Percentiles rank a stretch among this genome's conserved stretches.
Conservation (phyloP, 2,113 vertebrate genomes). For the Potamarius usumacintae region DNA sequence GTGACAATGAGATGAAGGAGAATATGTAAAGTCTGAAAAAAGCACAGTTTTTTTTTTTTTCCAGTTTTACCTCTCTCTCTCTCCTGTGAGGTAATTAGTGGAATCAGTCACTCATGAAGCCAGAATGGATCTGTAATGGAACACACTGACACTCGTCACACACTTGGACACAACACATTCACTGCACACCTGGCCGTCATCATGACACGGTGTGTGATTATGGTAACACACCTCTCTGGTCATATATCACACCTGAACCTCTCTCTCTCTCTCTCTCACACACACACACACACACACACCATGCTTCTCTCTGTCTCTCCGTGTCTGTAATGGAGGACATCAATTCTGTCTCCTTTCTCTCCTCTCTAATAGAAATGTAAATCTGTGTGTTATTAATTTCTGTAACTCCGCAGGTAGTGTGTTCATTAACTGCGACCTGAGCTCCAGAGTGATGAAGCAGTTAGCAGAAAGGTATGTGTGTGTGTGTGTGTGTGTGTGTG, state of each 20-base stretch:
- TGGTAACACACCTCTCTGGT: slow-evolving; percentile 23
- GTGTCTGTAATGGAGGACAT: slow-evolving; percentile 15
- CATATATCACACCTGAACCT: slow-evolving; percentile 18
- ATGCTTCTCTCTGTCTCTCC: background rate
- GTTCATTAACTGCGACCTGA: slow-evolving; percentile 19
- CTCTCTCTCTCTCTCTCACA: background rate
- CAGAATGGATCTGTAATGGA: slow-evolving; percentile 13
- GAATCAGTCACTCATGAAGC: slow-evolving; percentile 22
- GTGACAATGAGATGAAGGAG: background rate
- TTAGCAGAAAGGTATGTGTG: background rate
- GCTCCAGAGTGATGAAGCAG: slow-evolving; percentile 7
- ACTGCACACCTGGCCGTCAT: background rate
- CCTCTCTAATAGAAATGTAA: slow-evolving; percentile 26
- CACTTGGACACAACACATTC: background rate
- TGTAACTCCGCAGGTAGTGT: background rate
- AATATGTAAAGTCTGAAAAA: background rate
- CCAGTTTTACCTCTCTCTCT: background rate
- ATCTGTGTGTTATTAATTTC: slow-evolving; percentile 30
- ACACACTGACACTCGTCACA: slow-evolving; percentile 12
- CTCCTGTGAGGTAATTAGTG: slow-evolving; percentile 3
- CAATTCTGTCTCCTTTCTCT: background rate
- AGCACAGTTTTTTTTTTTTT: background rate
- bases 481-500: background rate
- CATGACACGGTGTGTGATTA: slow-evolving; percentile 15
- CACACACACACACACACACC: background rate